Percentiles rank a stretch among this genome's conserved stretches.
Conservation (phyloP, 1,140 invertebrate species). For the Platorchestia sp. region DNA sequence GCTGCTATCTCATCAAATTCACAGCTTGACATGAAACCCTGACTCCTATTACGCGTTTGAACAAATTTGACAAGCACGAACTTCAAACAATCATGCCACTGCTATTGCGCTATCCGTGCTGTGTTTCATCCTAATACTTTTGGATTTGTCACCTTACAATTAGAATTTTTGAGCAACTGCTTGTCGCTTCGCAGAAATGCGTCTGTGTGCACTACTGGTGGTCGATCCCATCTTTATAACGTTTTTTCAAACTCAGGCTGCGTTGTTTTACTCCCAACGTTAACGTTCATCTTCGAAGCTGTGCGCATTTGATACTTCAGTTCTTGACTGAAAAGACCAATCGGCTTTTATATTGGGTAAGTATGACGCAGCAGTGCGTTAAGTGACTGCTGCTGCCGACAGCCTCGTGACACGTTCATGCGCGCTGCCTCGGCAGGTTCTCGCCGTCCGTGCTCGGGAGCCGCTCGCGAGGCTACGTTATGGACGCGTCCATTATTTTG, state of each 20-base stretch:
- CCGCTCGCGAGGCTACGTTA: neutral
- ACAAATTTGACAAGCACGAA: no score
- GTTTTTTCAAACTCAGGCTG: neutral
- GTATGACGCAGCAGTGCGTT: neutral
- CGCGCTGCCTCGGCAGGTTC: no score
- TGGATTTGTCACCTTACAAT: neutral
- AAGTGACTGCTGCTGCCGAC: neutral
- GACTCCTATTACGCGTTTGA: no score
- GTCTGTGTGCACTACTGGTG: neutral
- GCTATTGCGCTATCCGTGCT: neutral
- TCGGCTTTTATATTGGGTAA: no score
- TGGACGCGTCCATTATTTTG: neutral
- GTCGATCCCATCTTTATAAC: neutral
- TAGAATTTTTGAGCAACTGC: neutral
- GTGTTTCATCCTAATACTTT: neutral
- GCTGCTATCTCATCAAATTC: no score
- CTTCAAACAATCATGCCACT: neutral
- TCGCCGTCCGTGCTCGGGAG: no score
- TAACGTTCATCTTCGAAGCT: neutral
- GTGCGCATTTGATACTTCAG: neutral
- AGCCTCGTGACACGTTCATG: neutral
- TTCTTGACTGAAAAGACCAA: no score
- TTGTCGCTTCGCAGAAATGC: neutral
- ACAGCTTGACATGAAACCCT: no score
- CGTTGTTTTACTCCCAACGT: neutral